phyloP scores from a whole-genome alignment of 2,113 vertebrate species.

The Gnathonemus echidnorhynchus region DNA sequence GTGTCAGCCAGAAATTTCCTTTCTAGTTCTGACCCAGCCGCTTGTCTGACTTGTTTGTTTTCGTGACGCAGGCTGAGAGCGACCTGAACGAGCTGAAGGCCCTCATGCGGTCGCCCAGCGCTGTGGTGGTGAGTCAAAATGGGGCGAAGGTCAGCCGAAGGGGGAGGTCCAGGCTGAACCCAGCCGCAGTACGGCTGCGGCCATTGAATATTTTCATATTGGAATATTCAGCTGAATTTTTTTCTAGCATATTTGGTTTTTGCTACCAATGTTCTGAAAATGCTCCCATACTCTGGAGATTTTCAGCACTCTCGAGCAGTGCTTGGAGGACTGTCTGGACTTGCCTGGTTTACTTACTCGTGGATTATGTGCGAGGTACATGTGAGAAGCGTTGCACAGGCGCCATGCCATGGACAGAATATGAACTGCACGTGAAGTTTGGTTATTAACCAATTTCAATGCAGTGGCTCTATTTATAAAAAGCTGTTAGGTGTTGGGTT shows the following conservation, averaged over 20 bases:
- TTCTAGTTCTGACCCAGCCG: neutral
- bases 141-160: neutral
- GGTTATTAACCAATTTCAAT: neutral
- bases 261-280: neutral
- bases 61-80: conserved; percentile 82
- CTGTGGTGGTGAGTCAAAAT: conserved; percentile 83
- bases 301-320: neutral
- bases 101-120: conserved; percentile 92
- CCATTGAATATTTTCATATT: neutral
- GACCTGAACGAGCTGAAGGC: conserved; percentile 96
- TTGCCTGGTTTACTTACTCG: neutral
- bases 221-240: neutral
- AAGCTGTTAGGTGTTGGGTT: neutral
- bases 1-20: neutral
- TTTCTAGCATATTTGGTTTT: neutral
- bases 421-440: neutral
- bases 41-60: neutral
- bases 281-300: neutral
- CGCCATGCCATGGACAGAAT: neutral
- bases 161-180: neutral
- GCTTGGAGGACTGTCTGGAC: neutral
- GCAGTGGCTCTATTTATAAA: conserved; percentile 53
- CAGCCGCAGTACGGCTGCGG: neutral
- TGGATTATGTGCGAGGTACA: neutral
- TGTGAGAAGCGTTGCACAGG: neutral